Base-by-base conservation (phyloP, 2,113 vertebrate genomes). In the Halcyon malimbica region DNA sequence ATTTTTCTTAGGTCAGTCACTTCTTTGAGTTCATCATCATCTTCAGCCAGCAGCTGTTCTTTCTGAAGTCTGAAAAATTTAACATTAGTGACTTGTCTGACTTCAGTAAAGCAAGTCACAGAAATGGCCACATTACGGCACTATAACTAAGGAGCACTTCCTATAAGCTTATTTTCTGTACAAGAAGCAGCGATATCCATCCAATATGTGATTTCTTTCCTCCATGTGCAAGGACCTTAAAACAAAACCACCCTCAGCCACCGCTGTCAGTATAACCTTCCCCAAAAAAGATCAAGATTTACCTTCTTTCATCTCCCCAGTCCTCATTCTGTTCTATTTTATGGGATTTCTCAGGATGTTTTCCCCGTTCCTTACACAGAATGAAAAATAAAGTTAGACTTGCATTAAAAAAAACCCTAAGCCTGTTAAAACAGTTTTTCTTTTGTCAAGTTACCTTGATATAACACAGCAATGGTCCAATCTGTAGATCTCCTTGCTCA, bases 1-100 rank as follows among this genome's bases (percentile, higher is more conserved):
- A 99, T 99, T 98, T 99, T 99, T 97, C 99, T 99, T 96, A 99
- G 97, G 94, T 99, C 99, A 94, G 99, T 98, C 83, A 99, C 99
- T 97, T 99, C 99, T 96, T 99, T 99, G 93, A 99, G 97, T 81
- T 99, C 99, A 85, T 99, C 99, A 33, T 99, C 99, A 44, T 98
- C 98, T 91, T 99, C 99, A 68, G 97, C 96, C 83, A 99, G 97
- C 62, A 98, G 97, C 73, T 97, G 97, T 3, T 99, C 99, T 94
- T 99, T 99, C 92, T 99, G 98, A 62, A 98, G 98, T 62, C 99
- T 99, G 78, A 96, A 94, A 97, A 76, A 71, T 60, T 21, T 94
- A 93, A 95, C 50, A 56, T 48, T n/a, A 94, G 41, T 54, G 23
- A 89, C 35, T 20, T 70, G 29, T 13, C 65, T 60, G 51, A 63